These are phyloP conservation scores for Lophotriccus pileatus DNA, from an alignment of 2,797 vertebrate genomes.

Conservation along the genomic window DNA sequence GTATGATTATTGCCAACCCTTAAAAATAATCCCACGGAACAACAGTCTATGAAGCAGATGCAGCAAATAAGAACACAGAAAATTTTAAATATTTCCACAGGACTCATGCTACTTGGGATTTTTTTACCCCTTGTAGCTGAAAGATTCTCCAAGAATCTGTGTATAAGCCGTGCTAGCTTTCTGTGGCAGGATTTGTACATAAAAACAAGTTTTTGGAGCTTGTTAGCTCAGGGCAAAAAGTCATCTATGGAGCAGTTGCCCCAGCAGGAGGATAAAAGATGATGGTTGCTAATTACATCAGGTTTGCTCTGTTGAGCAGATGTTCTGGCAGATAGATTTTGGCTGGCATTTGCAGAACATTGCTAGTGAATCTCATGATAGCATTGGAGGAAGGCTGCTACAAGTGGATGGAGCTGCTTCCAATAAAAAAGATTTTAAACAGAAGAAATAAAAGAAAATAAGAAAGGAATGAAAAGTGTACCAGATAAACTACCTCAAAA, in stretches of 20 bases:
- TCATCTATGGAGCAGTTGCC: conserved; percentile 78
- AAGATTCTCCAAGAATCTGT: conserved; percentile 61
- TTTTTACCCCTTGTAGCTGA: conserved; percentile 47
- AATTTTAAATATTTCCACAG: conserved; percentile 4
- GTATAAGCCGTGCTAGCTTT: conserved; percentile 57
- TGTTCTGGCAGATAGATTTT: conserved; percentile 79
- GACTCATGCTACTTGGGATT: conserved; percentile 1
- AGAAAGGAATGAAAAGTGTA: neutral
- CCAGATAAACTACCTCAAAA: neutral
- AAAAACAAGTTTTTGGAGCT: conserved; percentile 75
- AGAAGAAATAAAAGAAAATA: neutral
- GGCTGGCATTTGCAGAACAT: conserved; percentile 77
- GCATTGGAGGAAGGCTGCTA: conserved; percentile 47
- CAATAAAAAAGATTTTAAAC: conserved; percentile 39
- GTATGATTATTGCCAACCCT: neutral
- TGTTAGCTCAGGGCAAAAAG: conserved; percentile 78
- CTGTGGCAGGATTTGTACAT: conserved; percentile 63
- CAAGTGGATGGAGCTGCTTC: conserved; percentile 52
- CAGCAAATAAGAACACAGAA: neutral
- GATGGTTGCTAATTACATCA: conserved; percentile 80
- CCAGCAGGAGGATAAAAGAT: conserved; percentile 81
- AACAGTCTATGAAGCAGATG: neutral
- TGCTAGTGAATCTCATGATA: conserved; percentile 65
- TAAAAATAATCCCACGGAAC: neutral
- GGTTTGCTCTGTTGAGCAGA: conserved; percentile 80